Base-by-base conservation (phyloP, 2,113 vertebrate species). In the Lota lota region DNA sequence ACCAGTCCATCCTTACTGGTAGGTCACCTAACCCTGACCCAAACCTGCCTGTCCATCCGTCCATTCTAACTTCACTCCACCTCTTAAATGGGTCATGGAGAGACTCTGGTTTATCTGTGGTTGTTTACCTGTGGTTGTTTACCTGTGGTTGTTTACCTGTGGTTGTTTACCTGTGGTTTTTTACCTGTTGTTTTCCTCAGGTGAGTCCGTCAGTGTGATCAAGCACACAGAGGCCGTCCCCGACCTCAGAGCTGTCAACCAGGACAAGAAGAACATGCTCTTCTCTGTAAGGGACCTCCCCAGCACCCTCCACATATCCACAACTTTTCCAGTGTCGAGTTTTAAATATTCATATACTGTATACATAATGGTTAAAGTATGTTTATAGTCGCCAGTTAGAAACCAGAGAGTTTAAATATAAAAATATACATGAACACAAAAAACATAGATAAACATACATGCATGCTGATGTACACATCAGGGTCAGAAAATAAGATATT, bases 181-280 rank as follows among this genome's bases (percentile, higher is more conserved):
- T 67, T 53, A 63, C 12, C 50, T 19, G 21, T 16, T 69, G 50
- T 70, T 22, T 57, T 28, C 58, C 24, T 54, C 82, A 99, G 97
- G 97, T 69, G 97, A 99, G 90, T 99, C 97, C 0, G 92, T 98
- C 79, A 98, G 96, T 1, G 95, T 99, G 88, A 96, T 96, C 87
- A 99, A 99, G 86, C 96, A 99, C 64, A 94, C 92, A 0, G 96
- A 99, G 0, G 63, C 94, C 22, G 89, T 99, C 58, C 95, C 94
- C 0, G 97, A 99, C 84, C 90, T 81, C 63, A 92, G 96, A 76
- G 96, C 97, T 54, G 97, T 99, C 88, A 99, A 99, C 90, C 97
- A 99, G 91, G 97, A 99, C 92, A 99, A 99, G 92, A 99, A 98
- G 93, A 99, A 99, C 89, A 98, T 98, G 95, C 93, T 99, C 61